Percentiles rank a stretch among this genome's conserved stretches.
Conservation (phyloP, 1,140 invertebrate genomes). For the Frieseomelitta varia region DNA sequence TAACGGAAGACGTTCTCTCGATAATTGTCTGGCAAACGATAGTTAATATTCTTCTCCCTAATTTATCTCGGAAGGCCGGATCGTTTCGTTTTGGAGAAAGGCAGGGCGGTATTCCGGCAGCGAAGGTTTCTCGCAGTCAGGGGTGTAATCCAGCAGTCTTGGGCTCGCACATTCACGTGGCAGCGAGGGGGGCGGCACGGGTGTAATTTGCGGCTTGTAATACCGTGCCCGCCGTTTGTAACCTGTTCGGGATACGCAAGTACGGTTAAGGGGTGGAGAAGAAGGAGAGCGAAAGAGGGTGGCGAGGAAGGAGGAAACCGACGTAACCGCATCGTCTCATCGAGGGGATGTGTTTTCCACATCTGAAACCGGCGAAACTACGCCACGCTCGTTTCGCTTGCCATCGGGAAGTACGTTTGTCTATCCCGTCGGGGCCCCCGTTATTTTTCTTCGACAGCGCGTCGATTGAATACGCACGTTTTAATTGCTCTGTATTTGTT, state of each 20-base stretch:
- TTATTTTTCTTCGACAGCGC: background rate
- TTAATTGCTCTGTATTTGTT: background rate
- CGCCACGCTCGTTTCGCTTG: constrained; percentile 33
- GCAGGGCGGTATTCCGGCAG: constrained; percentile 11
- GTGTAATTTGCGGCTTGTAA: constrained; percentile 73
- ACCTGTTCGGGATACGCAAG: constrained; percentile 68
- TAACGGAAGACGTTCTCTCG: constrained; percentile 3
- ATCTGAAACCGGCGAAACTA: constrained; percentile 55
- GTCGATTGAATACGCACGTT: background rate
- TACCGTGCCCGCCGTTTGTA: constrained; percentile 69
- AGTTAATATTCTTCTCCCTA: constrained; percentile 37
- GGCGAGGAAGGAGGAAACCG: constrained; percentile 55
- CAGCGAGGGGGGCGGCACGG: constrained; percentile 23
- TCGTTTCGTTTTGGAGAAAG: constrained; percentile 32
- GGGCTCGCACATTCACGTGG: constrained; percentile 58
- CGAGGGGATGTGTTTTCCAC: constrained; percentile 62
- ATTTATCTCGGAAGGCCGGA: constrained; percentile 27
- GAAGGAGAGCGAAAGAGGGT: constrained; percentile 20
- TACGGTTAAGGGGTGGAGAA: constrained; percentile 41
- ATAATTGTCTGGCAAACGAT: constrained; percentile 50
- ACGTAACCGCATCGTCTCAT: constrained; percentile 69
- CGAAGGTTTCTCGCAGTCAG: constrained; percentile 38
- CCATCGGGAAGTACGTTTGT: constrained; percentile 47
- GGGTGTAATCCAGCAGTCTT: constrained; percentile 59
- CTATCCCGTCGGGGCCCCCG: background rate